phyloP scores from a whole-genome alignment of 2,888 invertebrate species.

The Petrolisthes manimaculis region DNA sequence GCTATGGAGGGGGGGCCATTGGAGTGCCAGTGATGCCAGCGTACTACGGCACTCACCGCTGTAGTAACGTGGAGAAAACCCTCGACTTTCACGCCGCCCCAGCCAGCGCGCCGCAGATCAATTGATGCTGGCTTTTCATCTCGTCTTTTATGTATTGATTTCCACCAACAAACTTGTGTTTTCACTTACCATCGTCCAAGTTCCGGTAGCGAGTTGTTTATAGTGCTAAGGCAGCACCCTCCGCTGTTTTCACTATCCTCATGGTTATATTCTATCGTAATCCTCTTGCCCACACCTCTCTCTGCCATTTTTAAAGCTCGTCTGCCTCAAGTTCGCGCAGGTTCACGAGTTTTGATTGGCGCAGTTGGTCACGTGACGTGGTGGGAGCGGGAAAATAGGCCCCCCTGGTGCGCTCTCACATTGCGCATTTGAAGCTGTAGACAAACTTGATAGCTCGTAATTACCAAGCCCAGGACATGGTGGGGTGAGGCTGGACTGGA shows the following conservation, averaged over 20 bases:
- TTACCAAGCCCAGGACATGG: neutral
- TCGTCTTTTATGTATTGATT: slow-evolving; percentile 31
- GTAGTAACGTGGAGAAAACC: slow-evolving; percentile 21
- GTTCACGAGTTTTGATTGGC: slow-evolving; percentile 55
- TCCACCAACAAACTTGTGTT: slow-evolving; percentile 10
- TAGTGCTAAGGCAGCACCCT: slow-evolving; percentile 65
- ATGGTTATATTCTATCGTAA: slow-evolving; percentile 65
- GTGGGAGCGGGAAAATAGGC: slow-evolving; percentile 48
- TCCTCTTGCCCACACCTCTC: slow-evolving; percentile 65
- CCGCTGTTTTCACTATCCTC: slow-evolving; percentile 62
- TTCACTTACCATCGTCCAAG: slow-evolving; percentile 65
- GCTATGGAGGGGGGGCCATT: too few species aligned
- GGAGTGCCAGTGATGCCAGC: neutral
- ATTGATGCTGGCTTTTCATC: slow-evolving; percentile 55
- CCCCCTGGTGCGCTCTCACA: neutral
- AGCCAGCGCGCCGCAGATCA: slow-evolving; percentile 41
- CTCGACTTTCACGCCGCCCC: slow-evolving; percentile 19
- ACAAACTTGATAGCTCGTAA: neutral
- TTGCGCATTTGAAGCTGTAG: neutral
- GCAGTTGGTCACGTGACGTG: slow-evolving; percentile 56
- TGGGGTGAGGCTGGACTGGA: too few species aligned
- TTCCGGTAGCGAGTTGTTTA: slow-evolving; percentile 66
- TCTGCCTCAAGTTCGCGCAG: slow-evolving; percentile 61
- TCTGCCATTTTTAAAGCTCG: slow-evolving; percentile 66
- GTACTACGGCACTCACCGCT: neutral